These are phyloP conservation scores for Emydocephalus ijimae DNA, from an alignment of 2,113 vertebrate species.

Conservation along the genomic window DNA sequence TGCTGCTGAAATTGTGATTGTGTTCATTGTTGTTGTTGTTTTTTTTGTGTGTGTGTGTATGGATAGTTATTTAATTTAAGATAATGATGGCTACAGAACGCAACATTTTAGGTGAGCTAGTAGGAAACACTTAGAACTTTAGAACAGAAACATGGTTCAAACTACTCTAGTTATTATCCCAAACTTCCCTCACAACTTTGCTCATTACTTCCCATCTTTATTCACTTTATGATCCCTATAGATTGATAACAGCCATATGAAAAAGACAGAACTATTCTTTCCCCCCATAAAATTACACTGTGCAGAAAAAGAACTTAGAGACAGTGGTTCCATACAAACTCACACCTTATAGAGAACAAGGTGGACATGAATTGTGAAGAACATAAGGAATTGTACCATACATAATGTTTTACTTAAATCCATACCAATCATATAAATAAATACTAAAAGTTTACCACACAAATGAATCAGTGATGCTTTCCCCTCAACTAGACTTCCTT, in stretches of 20 bases:
- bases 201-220: not conserved
- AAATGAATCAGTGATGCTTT: not conserved
- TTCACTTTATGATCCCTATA: not conserved
- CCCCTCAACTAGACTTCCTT: not conserved
- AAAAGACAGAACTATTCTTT: not conserved
- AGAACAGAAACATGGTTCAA: not conserved
- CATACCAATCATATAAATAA: not conserved
- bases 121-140: not conserved
- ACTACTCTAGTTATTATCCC: not conserved
- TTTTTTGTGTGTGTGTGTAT: too few relatives aligned
- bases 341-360: not conserved
- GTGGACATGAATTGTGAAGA: not conserved
- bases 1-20: not conserved
- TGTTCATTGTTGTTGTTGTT: not conserved
- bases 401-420: not conserved
- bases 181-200: not conserved
- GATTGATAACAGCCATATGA: not conserved
- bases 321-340: not conserved
- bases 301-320: not conserved
- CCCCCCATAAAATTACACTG: not conserved
- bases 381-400: not conserved
- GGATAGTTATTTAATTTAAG: not conserved
- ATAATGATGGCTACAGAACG: not conserved
- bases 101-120: not conserved
- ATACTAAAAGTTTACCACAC: not conserved